phyloP scores from a whole-genome alignment of 2,113 vertebrate species.

The Brachirus orientalis region DNA sequence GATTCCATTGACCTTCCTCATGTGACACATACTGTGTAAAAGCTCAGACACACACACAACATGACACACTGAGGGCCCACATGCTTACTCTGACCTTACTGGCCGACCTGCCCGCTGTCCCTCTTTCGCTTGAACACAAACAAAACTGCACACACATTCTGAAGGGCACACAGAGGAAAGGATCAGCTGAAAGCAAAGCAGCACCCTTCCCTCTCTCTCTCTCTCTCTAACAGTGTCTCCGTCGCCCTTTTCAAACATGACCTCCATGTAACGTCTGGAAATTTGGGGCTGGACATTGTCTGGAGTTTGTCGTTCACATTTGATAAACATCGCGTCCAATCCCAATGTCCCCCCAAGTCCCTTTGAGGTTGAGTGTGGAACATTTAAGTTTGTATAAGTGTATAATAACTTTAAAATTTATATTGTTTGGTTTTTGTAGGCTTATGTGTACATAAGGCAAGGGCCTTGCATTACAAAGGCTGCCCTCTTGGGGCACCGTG shows the following conservation, averaged over 20 bases:
- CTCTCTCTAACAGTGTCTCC: background rate
- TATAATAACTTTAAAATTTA: no score
- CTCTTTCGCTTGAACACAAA: conserved; percentile 56
- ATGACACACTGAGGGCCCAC: conserved; percentile 45
- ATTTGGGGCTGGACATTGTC: background rate
- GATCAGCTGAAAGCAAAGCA: conserved; percentile 21
- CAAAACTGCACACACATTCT: conserved; percentile 31
- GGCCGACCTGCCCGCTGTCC: conserved; percentile 53
- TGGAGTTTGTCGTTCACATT: background rate
- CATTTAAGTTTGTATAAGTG: no score
- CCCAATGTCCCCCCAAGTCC: no score
- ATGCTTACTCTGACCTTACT: conserved; percentile 69
- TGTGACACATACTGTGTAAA: conserved; percentile 12
- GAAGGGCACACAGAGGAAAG: conserved; percentile 58
- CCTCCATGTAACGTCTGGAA: background rate
- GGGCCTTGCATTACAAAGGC: no score
- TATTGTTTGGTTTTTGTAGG: no score
- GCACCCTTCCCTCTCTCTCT: no score
- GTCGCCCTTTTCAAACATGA: background rate
- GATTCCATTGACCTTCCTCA: conserved; percentile 67
- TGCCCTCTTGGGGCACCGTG: no score
- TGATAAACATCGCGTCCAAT: no score
- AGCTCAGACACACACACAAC: conserved; percentile 30
- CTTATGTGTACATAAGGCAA: no score
- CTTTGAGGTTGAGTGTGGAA: no score